Conservation (phyloP, 1,140 invertebrate genomes). For the Doryteuthis pealeii region DNA sequence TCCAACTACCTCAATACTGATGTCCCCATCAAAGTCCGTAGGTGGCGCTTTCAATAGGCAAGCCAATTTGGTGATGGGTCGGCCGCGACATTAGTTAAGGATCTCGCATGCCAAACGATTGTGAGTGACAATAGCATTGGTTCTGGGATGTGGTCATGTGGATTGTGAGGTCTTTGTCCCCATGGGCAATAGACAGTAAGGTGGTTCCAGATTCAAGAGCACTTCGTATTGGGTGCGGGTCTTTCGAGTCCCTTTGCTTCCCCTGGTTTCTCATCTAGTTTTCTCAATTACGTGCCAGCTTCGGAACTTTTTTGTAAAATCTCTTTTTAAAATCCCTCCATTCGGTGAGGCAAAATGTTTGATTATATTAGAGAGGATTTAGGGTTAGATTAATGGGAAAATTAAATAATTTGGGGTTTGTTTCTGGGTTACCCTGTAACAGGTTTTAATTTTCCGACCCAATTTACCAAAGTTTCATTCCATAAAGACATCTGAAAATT, state of each 20-base stretch:
- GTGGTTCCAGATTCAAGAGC: constrained; percentile 44
- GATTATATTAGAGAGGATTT: too few species aligned
- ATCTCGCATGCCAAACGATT: constrained; percentile 48
- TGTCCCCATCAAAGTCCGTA: constrained; percentile 48
- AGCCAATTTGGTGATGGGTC: constrained; percentile 43
- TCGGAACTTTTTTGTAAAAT: constrained; percentile 49
- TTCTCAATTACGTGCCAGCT: constrained; percentile 46
- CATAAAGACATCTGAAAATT: too few species aligned
- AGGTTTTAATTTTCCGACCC: too few species aligned
- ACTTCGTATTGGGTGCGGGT: constrained; percentile 13
- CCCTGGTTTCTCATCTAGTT: constrained; percentile 20
- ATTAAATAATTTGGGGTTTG: too few species aligned
- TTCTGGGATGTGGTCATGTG: constrained; percentile 42
- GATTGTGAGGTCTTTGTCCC: constrained; percentile 51
- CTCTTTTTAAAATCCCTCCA: constrained; percentile 43
- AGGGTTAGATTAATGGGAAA: too few species aligned
- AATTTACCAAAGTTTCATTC: too few species aligned
- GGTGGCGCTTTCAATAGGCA: constrained; percentile 36
- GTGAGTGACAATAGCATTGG: constrained; percentile 46
- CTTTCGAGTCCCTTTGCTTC: background rate
- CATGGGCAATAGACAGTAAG: constrained; percentile 52
- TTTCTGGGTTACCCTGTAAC: too few species aligned
- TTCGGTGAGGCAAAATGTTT: constrained; percentile 47
- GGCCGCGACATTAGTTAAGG: constrained; percentile 44
- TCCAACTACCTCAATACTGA: constrained; percentile 40